Conservation (phyloP, 1,140 invertebrate species). For the Diorhabda carinulata region DNA sequence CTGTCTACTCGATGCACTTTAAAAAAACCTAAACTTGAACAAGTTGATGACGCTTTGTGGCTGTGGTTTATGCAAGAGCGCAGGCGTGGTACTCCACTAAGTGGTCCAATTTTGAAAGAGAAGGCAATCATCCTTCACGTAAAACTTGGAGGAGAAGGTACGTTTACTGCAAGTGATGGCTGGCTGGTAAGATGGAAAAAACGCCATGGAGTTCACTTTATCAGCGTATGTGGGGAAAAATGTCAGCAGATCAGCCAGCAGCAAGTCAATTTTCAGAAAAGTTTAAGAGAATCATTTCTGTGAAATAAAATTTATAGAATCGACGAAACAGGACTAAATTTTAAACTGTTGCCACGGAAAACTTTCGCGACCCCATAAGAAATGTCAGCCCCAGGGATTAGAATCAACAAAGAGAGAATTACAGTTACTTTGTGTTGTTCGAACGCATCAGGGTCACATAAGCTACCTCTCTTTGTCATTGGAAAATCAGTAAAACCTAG, state of each 20-base stretch:
- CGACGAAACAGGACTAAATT: neutral
- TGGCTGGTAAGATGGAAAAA: slow-evolving; percentile 24
- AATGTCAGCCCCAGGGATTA: slow-evolving; percentile 4
- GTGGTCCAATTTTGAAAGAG: slow-evolving; percentile 30
- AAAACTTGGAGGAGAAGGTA: slow-evolving; percentile 27
- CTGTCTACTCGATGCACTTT: neutral
- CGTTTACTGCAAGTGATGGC: slow-evolving; percentile 36
- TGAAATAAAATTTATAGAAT: neutral
- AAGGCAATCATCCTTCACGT: slow-evolving; percentile 26
- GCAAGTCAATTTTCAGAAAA: neutral
- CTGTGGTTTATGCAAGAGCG: slow-evolving; percentile 30
- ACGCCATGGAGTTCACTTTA: slow-evolving; percentile 6
- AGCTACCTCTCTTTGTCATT: neutral
- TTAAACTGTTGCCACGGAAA: neutral
- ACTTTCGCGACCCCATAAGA: neutral
- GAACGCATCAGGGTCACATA: slow-evolving; percentile 11
- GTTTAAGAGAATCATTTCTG: neutral
- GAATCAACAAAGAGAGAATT: slow-evolving; percentile 4
- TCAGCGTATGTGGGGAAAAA: neutral
- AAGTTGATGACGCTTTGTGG: slow-evolving; percentile 15
- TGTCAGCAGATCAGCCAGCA: neutral
- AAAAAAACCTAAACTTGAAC: slow-evolving; percentile 14
- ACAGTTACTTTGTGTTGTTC: slow-evolving; percentile 6
- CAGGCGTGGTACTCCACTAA: slow-evolving; percentile 22
- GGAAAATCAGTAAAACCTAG: neutral